A percentile compares a stretch with the other conserved stretches of the same genome.
phyloP scores from a whole-genome alignment of 2,113 vertebrate genomes.

The Microtus oregoni region DNA sequence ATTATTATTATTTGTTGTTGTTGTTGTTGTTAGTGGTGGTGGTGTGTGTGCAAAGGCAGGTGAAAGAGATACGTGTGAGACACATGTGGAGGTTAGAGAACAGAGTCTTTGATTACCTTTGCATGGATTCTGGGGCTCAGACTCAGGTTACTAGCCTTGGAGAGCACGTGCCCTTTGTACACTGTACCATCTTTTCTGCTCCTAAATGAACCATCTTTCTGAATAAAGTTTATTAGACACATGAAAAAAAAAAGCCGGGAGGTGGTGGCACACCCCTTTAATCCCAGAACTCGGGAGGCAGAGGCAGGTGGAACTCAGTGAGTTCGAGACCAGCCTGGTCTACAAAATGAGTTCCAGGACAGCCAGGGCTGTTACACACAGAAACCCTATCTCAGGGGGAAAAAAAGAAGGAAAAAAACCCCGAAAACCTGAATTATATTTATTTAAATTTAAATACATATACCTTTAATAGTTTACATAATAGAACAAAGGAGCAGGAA shows the following conservation, averaged over 20 bases:
- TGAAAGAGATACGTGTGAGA: background rate
- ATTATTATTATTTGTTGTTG: too few species aligned
- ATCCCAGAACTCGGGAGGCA: too few species aligned
- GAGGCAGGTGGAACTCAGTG: too few species aligned
- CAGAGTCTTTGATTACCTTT: background rate
- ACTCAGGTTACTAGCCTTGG: too few species aligned
- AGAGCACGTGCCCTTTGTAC: background rate
- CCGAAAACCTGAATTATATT: background rate
- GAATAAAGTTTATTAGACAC: background rate
- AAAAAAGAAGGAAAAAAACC: background rate
- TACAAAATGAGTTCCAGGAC: too few species aligned
- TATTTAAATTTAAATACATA: background rate
- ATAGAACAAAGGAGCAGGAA: background rate
- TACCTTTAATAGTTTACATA: background rate
- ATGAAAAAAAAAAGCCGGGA: background rate
- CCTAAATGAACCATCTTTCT: background rate
- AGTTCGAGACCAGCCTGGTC: too few species aligned
- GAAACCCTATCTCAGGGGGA: background rate
- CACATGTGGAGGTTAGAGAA: background rate
- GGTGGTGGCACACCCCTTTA: too few species aligned
- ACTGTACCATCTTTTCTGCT: background rate
- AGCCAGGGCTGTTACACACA: too few species aligned
- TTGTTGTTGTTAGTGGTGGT: too few species aligned
- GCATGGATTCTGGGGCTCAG: background rate
- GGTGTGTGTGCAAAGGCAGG: background rate